phyloP scores from a whole-genome alignment of 1,140 invertebrate species.

The Eubasilissa regina region DNA sequence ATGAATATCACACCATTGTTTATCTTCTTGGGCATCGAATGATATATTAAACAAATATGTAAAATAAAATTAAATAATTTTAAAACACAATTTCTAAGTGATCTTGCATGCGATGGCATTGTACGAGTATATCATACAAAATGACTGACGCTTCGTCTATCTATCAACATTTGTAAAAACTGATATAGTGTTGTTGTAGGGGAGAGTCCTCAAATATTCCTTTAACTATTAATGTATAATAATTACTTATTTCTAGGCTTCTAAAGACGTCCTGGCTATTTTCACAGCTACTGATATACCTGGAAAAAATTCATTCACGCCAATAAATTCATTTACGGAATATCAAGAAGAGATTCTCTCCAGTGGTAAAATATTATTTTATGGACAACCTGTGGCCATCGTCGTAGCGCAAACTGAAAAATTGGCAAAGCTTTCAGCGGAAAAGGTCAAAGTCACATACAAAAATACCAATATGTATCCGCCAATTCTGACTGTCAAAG shows the following conservation, averaged over 20 bases:
- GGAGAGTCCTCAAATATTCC: no score
- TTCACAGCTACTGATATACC: slow-evolving; percentile 82
- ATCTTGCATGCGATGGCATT: no score
- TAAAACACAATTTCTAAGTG: no score
- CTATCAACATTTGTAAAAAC: no score
- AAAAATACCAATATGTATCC: slow-evolving; percentile 60
- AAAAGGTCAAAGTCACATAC: slow-evolving; percentile 81
- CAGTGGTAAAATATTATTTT: slow-evolving; percentile 73
- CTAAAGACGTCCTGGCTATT: slow-evolving; percentile 81
- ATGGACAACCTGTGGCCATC: slow-evolving; percentile 83
- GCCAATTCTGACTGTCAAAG: slow-evolving; percentile 65
- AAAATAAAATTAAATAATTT: no score
- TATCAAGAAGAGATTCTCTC: slow-evolving; percentile 73
- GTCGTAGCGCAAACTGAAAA: slow-evolving; percentile 79
- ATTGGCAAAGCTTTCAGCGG: slow-evolving; percentile 78
- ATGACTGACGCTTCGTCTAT: no score
- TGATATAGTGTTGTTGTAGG: no score
- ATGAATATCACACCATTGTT: no score
- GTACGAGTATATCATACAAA: no score
- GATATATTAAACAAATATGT: no score
- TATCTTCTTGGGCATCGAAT: no score
- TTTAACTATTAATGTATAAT: neutral
- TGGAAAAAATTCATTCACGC: slow-evolving; percentile 75
- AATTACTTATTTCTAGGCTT: slow-evolving; percentile 68
- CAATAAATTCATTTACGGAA: slow-evolving; percentile 59